Conservation (phyloP, 2,888 invertebrate species). For the Crossocerus cetratus region DNA sequence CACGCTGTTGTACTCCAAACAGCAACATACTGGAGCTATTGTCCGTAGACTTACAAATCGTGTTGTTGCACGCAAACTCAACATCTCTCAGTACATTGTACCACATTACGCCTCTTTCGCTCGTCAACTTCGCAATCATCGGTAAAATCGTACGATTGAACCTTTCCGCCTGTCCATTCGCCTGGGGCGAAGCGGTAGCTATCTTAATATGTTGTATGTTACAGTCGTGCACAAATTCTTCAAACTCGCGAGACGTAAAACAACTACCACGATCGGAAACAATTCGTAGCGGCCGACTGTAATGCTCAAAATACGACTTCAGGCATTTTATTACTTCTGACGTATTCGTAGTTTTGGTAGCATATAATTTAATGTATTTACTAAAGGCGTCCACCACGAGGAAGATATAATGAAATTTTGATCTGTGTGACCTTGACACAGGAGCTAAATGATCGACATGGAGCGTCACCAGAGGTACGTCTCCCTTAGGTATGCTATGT, state of each 20-base stretch:
- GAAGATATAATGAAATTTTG: constrained; percentile 1
- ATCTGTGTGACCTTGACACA: background rate
- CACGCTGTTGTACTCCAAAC: constrained; percentile 61
- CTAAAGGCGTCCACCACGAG: constrained; percentile 12
- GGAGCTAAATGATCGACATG: constrained; percentile 14
- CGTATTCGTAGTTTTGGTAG: background rate
- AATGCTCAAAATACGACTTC: constrained; percentile 46
- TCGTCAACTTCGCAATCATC: constrained; percentile 17
- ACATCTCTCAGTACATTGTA: constrained; percentile 36
- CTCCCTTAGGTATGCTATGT: constrained; percentile 1
- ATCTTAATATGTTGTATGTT: constrained; percentile 57
- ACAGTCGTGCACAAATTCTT: constrained; percentile 43
- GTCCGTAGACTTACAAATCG: constrained; percentile 54
- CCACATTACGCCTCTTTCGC: constrained; percentile 34
- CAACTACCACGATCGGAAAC: constrained; percentile 46
- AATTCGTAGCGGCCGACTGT: constrained; percentile 24
- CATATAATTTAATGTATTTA: constrained; percentile 12
- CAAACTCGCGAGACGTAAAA: constrained; percentile 60
- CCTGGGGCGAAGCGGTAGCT: constrained; percentile 59
- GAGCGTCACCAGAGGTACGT: constrained; percentile 5
- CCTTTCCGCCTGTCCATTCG: constrained; percentile 61
- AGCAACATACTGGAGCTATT: constrained; percentile 60
- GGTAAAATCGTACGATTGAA: constrained; percentile 30
- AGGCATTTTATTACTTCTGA: constrained; percentile 47
- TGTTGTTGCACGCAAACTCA: constrained; percentile 49